These are phyloP conservation scores for Girardia tigrina DNA, from an alignment of 2,888 invertebrate species.

Conservation along the genomic window DNA sequence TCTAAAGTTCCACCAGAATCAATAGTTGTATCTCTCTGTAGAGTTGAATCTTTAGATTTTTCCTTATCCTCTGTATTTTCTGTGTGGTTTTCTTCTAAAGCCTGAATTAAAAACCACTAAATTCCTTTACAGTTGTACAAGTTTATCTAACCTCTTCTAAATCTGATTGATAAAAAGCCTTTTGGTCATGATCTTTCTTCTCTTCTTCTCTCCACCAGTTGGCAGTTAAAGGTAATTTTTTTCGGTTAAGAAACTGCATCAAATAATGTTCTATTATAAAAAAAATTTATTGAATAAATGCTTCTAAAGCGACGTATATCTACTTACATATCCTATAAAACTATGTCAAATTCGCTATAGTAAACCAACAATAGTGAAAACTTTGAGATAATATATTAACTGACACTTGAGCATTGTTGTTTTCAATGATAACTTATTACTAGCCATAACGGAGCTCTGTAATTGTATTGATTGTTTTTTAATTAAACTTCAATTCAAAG, in stretches of 20 bases:
- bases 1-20: not conserved
- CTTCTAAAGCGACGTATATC: no score
- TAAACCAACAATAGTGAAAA: no score
- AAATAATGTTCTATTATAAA: no score
- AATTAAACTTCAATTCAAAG: no score
- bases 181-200: not conserved
- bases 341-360: no score
- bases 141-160: not conserved
- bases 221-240: not conserved
- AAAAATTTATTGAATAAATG: no score
- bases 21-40: not conserved
- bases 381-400: not conserved
- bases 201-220: not conserved
- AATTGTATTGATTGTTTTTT: not conserved
- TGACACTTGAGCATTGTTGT: constrained; percentile 3
- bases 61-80: not conserved
- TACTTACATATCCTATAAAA: no score
- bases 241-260: not conserved
- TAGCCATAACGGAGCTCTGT: constrained; percentile 5
- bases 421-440: not conserved
- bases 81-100: not conserved
- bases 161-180: not conserved
- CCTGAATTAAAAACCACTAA: not conserved
- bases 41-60: not conserved
- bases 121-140: not conserved